Evolutionary conservation across 2,113 vertebrate species (phyloP).

Genomic region (Ancistrus triradiatus): DNA sequence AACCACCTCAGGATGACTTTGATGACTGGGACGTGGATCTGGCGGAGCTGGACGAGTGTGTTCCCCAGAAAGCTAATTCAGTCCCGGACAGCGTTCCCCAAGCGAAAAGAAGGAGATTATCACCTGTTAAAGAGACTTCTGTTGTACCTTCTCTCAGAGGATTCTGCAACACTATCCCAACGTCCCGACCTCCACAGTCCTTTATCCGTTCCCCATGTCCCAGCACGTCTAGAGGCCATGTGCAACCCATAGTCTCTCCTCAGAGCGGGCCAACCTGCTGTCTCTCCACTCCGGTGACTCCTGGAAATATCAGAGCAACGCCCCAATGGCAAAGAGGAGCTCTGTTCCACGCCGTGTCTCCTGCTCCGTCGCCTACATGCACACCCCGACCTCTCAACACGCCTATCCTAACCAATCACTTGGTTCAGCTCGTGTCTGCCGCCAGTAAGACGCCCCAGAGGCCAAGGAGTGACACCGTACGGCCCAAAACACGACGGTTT

Average conservation of each 20-base stretch:
- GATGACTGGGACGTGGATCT: slow-evolving; percentile 74
- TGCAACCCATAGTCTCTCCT: neutral
- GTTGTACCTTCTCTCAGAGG: slow-evolving; percentile 1
- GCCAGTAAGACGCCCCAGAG: slow-evolving; percentile 70
- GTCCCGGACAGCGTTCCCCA: slow-evolving; percentile 19
- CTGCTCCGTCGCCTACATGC: slow-evolving; percentile 31
- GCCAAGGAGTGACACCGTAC: slow-evolving; percentile 27
- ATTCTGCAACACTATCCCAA: slow-evolving; percentile 3
- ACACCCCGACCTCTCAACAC: slow-evolving; percentile 61
- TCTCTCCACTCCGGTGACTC: slow-evolving; percentile 32
- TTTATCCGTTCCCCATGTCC: neutral
- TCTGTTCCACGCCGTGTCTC: slow-evolving; percentile 56
- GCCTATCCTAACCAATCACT: slow-evolving; percentile 82
- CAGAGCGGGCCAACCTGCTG: slow-evolving; percentile 35
- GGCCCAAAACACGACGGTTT: slow-evolving; percentile 73
- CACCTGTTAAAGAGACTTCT: neutral
- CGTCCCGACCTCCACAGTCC: neutral
- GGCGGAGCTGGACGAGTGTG: slow-evolving; percentile 65
- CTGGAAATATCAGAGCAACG: slow-evolving; percentile 37
- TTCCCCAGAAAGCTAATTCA: slow-evolving; percentile 37
- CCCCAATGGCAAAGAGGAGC: slow-evolving; percentile 31
- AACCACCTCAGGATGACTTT: slow-evolving; percentile 61
- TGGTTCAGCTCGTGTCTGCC: slow-evolving; percentile 86
- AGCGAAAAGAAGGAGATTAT: slow-evolving; percentile 49
- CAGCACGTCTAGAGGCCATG: neutral